Percentiles rank a stretch among this genome's conserved stretches.
phyloP scores from a whole-genome alignment of 2,888 invertebrate genomes.

The Laothoe populi region DNA sequence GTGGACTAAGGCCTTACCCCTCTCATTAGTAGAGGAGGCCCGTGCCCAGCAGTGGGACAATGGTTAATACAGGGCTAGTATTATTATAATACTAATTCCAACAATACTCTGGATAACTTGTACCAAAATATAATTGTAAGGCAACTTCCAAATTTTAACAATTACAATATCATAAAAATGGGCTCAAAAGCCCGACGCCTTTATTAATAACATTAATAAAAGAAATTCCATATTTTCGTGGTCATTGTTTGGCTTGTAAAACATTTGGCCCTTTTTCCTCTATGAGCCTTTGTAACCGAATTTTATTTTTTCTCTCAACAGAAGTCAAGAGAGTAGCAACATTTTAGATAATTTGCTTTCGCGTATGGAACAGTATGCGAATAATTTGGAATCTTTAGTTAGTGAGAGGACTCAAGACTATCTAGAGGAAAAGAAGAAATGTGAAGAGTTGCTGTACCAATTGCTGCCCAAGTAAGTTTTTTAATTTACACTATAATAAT shows the following conservation, averaged over 20 bases:
- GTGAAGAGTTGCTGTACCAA: slow-evolving; percentile 98
- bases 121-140: neutral
- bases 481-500: neutral
- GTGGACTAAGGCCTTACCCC: no score
- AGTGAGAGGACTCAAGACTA: slow-evolving; percentile 98
- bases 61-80: no score
- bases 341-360: slow-evolving; percentile 97
- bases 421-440: slow-evolving; percentile 98
- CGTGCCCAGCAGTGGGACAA: no score
- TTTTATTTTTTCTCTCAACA: slow-evolving; percentile 60
- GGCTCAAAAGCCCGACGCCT: neutral
- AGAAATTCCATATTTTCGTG: slow-evolving; percentile 6
- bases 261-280: neutral
- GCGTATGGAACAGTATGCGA: slow-evolving; percentile 99
- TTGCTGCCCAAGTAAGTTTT: slow-evolving; percentile 94
- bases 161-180: neutral
- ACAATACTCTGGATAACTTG: neutral
- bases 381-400: slow-evolving; percentile 98
- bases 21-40: no score
- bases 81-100: neutral
- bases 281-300: neutral
- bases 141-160: neutral
- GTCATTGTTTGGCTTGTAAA: slow-evolving; percentile 2
- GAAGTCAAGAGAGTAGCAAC: slow-evolving; percentile 95
- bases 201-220: neutral